Base-by-base conservation (phyloP, 1,140 invertebrate species). In the Nixonia krombeini region DNA sequence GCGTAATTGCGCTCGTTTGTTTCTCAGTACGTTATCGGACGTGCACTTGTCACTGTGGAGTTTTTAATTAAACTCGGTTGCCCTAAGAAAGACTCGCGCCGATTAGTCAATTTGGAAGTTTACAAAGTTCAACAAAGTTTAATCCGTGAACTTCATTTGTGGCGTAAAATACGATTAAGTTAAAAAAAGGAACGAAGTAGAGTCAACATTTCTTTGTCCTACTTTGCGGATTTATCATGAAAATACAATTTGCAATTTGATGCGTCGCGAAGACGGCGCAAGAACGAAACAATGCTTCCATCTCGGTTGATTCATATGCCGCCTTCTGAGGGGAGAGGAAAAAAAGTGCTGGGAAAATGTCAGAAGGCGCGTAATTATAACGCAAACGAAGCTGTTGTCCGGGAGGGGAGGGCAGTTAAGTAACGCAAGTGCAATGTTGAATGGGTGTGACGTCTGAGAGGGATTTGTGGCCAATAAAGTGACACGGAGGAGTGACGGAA, bases 381-480 rank as follows among this genome's bases (percentile, higher is more conserved):
- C 21, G n/a, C 29, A 33, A 10, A 12, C 12, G 4, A 12, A 37
- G 2, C 4, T 59, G 40, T 51, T 40, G 45, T 25, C 15, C 4
- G 15, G 31, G 21, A 37, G 38, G 44, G 45, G 46, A 53, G 47
- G 5, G 31, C 38, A 33, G 40, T 15, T 7, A 4, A 28, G 23
- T 49, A 53, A 53, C 29, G 35, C 49, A 33, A 53, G 53, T 47
- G 44, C 33, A 23, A 29, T 26, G 47, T 41, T 38, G 31, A 40
- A 38, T 18, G 40, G 13, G 26, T 23, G 45, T 68, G 73, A 77
- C 72, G 65, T 49, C 42, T 38, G 55, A 67, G 47, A 72, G 52
- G 64, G 63, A 72, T 75, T 72, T 75, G 57, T 71, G 47, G 61
- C 62, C 72, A 74, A 77, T 77, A 72, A 77, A 72, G 59, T 52